Evolutionary conservation across 37 sponge, comb jelly and placozoan genomes (phyloP), one percentile per base, ranked within the genome.

Genomic region (Trichoplax adhaerens): DNA sequence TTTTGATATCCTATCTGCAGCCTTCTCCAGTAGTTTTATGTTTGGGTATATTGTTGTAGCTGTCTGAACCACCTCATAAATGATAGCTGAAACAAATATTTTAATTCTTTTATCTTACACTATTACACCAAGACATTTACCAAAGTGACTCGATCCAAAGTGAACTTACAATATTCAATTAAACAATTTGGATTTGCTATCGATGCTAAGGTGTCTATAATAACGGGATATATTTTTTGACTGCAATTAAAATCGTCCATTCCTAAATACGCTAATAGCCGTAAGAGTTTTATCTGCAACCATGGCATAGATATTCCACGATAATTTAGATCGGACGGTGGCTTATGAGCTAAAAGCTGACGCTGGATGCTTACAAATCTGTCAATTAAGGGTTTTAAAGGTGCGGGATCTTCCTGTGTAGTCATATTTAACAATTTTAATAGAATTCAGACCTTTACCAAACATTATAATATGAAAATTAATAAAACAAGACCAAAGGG

Each of bases 291-390:
- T 54, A 91, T 86, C 69, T 91, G 93, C 3, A 76, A 80, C 90
- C 93, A 91, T 7, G 99, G 89, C 10, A 89, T 74, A 5, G 93
- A 89, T 8, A 96, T 85, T n/a, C 74, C 71, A 56, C 91, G 99
- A 76, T 96, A 96, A 56, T 96, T 29, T 29, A 29, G 29, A 29
- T 29, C 29, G 29, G 29, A 29, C 29, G 29, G 29, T 29, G 29
- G 29, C 29, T 29, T 29, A 29, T 29, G 29, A 7, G 6, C 69
- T 71, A 81, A 58, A 5, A 72, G 82, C 63, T 85, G 86, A 12
- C 61, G 49, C 50, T 88, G 76, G 63, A 94, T 86, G 70, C 75
- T 71, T 4, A 72, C 66, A 65, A 94, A 86, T 50, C 79, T 79
- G 12, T 65, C 66, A 4, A 73, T 70, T 68, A 94, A 58, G 73